Conservation (phyloP, 2,797 vertebrate species). For the Danio kyathit region DNA sequence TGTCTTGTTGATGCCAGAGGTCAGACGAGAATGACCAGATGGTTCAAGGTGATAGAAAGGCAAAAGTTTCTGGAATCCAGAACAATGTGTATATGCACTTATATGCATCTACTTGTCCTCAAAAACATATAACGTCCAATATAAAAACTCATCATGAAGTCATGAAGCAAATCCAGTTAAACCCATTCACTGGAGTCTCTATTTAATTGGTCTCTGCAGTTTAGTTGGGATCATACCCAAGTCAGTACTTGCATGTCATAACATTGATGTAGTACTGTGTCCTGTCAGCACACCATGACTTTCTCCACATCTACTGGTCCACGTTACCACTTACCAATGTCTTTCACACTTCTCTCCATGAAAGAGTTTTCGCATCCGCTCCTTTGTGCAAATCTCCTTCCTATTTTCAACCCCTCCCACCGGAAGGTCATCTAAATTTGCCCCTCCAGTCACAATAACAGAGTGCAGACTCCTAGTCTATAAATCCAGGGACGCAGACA, state of each 20-base stretch:
- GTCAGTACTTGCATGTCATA: background rate
- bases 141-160: background rate
- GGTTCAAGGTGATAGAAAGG: too few relatives aligned
- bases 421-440: constrained; percentile 35
- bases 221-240: background rate
- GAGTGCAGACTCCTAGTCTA: constrained; percentile 24
- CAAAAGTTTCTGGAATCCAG: too few relatives aligned
- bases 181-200: background rate
- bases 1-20: constrained; percentile 51
- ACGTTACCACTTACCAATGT: background rate
- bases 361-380: background rate
- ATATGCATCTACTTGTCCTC: too few relatives aligned
- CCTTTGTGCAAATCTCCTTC: constrained; percentile 32
- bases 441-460: constrained; percentile 37
- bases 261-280: background rate
- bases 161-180: background rate
- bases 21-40: constrained; percentile 53
- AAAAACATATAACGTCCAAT: background rate
- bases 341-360: background rate
- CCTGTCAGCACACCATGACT: background rate
- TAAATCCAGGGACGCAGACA: constrained; percentile 38
- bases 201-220: background rate
- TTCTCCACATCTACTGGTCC: background rate
- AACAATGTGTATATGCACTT: too few relatives aligned
- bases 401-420: constrained; percentile 26